Evolutionary conservation across 2,113 vertebrate species (phyloP).

Genomic region (Ciconia stormi): DNA sequence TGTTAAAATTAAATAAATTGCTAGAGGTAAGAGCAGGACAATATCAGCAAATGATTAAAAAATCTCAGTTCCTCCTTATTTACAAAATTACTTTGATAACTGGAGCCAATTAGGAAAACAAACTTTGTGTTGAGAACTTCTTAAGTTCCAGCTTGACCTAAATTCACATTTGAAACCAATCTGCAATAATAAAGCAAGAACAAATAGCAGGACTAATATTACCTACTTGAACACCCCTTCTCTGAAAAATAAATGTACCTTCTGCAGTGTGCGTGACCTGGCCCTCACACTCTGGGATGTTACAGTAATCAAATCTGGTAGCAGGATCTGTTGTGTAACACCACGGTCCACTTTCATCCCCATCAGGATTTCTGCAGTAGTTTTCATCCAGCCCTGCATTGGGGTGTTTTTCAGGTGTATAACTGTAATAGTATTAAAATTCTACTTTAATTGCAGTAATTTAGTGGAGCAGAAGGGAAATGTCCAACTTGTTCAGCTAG

Average conservation of each 20-base stretch:
- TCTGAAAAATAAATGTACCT: not conserved
- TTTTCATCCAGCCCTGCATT: slow-evolving; percentile 79
- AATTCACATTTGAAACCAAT: not conserved
- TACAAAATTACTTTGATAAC: not conserved
- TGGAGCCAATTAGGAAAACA: not conserved
- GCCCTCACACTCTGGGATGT: slow-evolving; percentile 82
- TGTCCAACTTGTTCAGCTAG: not conserved
- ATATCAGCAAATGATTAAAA: not conserved
- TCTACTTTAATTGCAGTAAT: not conserved
- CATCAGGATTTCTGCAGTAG: slow-evolving; percentile 93
- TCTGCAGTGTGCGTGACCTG: not conserved
- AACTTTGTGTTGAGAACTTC: not conserved
- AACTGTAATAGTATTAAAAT: slow-evolving; percentile 51
- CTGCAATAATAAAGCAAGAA: not conserved
- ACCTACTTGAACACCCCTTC: not conserved
- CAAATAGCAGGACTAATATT: not conserved
- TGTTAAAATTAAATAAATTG: not conserved
- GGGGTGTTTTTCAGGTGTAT: slow-evolving; percentile 49
- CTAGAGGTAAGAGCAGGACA: not conserved
- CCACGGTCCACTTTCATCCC: slow-evolving; percentile 84
- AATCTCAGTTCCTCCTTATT: not conserved
- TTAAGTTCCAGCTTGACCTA: not conserved
- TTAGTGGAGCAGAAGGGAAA: not conserved
- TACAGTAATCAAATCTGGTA: slow-evolving; percentile 86
- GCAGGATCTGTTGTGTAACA: slow-evolving; percentile 87